Percentiles rank a stretch among this genome's conserved stretches.
Conservation (phyloP, 2,888 invertebrate genomes). For the Limnephilus marmoratus region DNA sequence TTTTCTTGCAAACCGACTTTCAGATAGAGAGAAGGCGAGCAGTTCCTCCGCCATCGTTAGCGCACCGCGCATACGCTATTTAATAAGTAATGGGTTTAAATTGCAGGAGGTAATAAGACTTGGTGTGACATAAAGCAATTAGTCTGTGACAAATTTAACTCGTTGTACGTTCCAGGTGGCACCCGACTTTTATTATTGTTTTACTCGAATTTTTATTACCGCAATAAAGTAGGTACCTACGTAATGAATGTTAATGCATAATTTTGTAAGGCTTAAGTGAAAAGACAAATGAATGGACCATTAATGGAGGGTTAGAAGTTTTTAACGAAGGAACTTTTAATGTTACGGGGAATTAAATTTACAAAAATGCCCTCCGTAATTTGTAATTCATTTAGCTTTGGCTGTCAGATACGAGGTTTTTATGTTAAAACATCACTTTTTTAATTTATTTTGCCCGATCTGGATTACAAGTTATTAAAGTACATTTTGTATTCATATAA, state of each 20-base stretch:
- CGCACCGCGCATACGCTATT: constrained; percentile 4
- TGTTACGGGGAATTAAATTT: constrained; percentile 33
- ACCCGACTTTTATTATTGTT: constrained; percentile 39
- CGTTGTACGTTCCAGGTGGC: constrained; percentile 20
- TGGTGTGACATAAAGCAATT: constrained; percentile 39
- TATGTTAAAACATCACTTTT: not conserved
- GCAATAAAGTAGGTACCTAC: constrained; percentile 19
- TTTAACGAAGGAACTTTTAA: constrained; percentile 43
- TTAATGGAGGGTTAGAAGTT: constrained; percentile 11
- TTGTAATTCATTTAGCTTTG: not conserved
- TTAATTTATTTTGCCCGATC: not conserved
- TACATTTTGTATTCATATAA: too few relatives aligned
- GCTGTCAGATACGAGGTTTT: not conserved
- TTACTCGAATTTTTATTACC: constrained; percentile 40
- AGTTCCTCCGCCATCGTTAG: not conserved
- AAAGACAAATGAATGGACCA: constrained; percentile 40
- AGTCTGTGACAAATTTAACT: constrained; percentile 43
- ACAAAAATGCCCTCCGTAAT: not conserved
- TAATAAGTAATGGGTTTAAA: constrained; percentile 35
- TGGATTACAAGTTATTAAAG: not conserved
- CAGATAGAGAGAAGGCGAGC: not conserved
- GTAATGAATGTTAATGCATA: constrained; percentile 46
- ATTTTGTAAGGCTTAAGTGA: constrained; percentile 44
- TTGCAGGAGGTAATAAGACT: constrained; percentile 30
- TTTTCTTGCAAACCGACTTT: not conserved